Evolutionary conservation across 2,888 invertebrate species (phyloP).

Genomic region (Brenthis daphne): DNA sequence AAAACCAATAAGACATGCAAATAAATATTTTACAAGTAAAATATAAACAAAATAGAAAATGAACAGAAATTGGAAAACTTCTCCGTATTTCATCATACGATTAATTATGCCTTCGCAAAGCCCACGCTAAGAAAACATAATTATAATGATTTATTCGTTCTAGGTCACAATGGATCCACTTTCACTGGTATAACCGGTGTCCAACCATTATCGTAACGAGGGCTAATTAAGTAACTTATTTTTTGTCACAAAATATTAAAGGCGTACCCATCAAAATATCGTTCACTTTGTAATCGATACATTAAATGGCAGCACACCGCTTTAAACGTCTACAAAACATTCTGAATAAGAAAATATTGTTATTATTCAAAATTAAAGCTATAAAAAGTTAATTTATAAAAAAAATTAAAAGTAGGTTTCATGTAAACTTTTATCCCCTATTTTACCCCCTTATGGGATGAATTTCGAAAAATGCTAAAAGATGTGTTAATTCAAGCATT

Average conservation of each 20-base stretch:
- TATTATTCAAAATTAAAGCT: no score
- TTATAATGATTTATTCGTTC: conserved; percentile 35
- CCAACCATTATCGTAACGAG: conserved; percentile 38
- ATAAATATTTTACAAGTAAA: background rate
- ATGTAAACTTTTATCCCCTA: no score
- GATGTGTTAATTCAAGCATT: no score
- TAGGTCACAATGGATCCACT: conserved; percentile 38
- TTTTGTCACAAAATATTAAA: conserved; percentile 42
- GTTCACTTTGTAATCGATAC: conserved; percentile 23
- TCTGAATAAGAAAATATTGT: no score
- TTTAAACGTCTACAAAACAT: background rate
- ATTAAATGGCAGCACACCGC: background rate
- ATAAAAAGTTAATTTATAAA: no score
- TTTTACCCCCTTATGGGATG: no score
- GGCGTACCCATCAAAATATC: conserved; percentile 38
- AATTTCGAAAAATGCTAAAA: no score
- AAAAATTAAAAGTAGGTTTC: no score
- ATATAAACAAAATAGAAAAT: background rate
- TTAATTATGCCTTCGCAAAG: conserved; percentile 18
- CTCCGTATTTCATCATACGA: conserved; percentile 2
- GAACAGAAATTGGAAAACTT: background rate
- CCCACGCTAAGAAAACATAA: conserved; percentile 26
- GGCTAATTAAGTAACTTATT: conserved; percentile 43
- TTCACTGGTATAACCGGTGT: conserved; percentile 35
- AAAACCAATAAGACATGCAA: no score